Percentiles rank a stretch among this genome's conserved stretches.
These are phyloP conservation scores for Atopsyche davidsoni DNA, from an alignment of 1,140 invertebrate genomes.

Conservation along the genomic window DNA sequence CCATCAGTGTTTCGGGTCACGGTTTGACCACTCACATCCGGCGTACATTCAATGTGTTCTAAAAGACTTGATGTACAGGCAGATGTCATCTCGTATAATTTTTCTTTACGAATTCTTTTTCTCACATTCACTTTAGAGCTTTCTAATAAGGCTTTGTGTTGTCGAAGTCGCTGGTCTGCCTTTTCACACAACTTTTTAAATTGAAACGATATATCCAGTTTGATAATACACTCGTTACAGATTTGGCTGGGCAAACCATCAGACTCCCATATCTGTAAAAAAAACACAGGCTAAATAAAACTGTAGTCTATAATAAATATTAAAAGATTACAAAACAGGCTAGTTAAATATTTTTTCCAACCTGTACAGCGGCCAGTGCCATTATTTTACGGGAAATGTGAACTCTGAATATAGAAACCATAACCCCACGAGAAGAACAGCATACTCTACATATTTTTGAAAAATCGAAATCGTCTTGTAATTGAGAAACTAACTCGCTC, in stretches of 20 bases:
- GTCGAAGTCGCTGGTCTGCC: constrained; percentile 20
- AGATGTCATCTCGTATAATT: constrained; percentile 7
- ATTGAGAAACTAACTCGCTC: constrained; percentile 7
- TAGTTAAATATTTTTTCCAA: constrained; percentile 6
- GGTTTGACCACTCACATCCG: constrained; percentile 9
- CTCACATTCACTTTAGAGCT: constrained; percentile 10
- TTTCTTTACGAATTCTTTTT: constrained; percentile 16
- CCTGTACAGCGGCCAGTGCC: constrained; percentile 25
- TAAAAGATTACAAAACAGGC: background rate
- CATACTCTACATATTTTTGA: constrained; percentile 23
- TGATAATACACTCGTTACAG: constrained; percentile 27
- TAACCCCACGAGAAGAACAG: constrained; percentile 8
- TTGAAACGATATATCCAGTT: constrained; percentile 28
- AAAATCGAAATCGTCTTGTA: constrained; percentile 16
- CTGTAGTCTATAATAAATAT: background rate
- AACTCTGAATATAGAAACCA: constrained; percentile 28
- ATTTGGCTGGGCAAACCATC: constrained; percentile 28
- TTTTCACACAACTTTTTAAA: constrained; percentile 28
- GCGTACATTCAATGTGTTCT: constrained; percentile 19
- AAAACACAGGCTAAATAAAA: background rate
- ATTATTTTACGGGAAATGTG: constrained; percentile 29
- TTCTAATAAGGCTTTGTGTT: constrained; percentile 15
- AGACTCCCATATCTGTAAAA: constrained; percentile 24
- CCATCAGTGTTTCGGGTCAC: constrained; percentile 15
- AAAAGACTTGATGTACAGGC: constrained; percentile 5